Percentiles rank a stretch among this genome's conserved stretches.
These are phyloP conservation scores for Oligia strigilis DNA, from an alignment of 2,888 invertebrate species.

Conservation along the genomic window DNA sequence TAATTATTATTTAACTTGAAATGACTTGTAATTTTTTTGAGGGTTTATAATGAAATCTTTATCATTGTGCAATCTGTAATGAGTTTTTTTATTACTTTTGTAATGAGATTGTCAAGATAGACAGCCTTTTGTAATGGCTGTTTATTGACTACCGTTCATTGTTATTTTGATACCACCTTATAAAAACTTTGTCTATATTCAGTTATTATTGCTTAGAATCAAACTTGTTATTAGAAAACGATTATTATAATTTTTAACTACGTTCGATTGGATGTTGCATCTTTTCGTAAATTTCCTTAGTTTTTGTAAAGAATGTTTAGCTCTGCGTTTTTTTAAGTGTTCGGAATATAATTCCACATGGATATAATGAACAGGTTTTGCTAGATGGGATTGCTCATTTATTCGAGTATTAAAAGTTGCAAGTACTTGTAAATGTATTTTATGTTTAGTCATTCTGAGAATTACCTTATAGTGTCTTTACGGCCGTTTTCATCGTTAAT, in stretches of 20 bases:
- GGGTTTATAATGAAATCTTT: slow-evolving; percentile 60
- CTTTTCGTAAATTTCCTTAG: slow-evolving; percentile 45
- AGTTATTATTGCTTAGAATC: slow-evolving; percentile 59
- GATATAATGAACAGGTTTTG: slow-evolving; percentile 60
- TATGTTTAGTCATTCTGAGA: slow-evolving; percentile 59
- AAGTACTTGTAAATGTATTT: slow-evolving; percentile 60
- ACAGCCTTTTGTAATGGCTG: slow-evolving; percentile 64
- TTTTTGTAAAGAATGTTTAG: slow-evolving; percentile 41
- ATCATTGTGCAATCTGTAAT: slow-evolving; percentile 74
- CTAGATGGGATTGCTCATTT: slow-evolving; percentile 58
- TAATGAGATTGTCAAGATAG: slow-evolving; percentile 78
- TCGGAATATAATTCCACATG: slow-evolving; percentile 41
- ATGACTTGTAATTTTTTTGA: slow-evolving; percentile 62
- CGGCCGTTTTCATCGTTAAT: slow-evolving; percentile 48
- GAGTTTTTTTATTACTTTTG: slow-evolving; percentile 69
- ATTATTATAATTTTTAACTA: slow-evolving; percentile 62
- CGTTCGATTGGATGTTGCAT: slow-evolving; percentile 49
- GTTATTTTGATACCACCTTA: slow-evolving; percentile 61
- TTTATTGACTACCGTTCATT: slow-evolving; percentile 70
- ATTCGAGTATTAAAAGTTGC: slow-evolving; percentile 60
- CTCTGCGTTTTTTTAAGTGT: slow-evolving; percentile 48
- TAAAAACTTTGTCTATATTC: slow-evolving; percentile 56
- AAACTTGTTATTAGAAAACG: slow-evolving; percentile 63
- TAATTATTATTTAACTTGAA: slow-evolving; percentile 59
- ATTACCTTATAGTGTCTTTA: slow-evolving; percentile 38